Evolutionary conservation across 2,797 vertebrate genomes (phyloP).

Genomic region (Alosa sapidissima): DNA sequence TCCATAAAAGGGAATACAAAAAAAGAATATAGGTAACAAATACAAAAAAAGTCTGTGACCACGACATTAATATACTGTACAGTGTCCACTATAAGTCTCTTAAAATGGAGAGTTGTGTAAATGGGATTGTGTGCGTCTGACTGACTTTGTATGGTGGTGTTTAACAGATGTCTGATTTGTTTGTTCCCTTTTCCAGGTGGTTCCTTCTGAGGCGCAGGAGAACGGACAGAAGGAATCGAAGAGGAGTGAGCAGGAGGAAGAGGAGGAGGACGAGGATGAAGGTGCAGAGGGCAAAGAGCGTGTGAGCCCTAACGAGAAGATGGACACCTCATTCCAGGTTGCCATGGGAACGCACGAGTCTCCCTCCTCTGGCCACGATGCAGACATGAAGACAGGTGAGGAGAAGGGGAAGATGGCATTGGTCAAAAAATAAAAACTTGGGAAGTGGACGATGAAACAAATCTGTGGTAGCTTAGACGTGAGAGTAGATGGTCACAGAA

Average conservation of each 20-base stretch:
- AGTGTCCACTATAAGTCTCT: too few relatives aligned
- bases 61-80: too few relatives aligned
- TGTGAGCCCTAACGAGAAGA: conserved; percentile 59
- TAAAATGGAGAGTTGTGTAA: too few relatives aligned
- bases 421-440: too few relatives aligned
- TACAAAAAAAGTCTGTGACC: too few relatives aligned
- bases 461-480: too few relatives aligned
- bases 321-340: conserved; percentile 62
- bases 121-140: neutral
- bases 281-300: conserved; percentile 53
- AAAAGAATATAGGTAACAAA: too few relatives aligned
- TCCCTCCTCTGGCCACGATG: conserved; percentile 71
- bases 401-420: too few relatives aligned
- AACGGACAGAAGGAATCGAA: conserved; percentile 83
- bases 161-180: neutral
- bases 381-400: conserved; percentile 83
- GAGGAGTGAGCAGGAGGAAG: conserved; percentile 70
- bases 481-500: too few relatives aligned
- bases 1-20: too few relatives aligned
- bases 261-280: conserved; percentile 62
- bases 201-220: conserved; percentile 82
- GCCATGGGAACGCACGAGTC: conserved; percentile 70
- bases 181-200: conserved; percentile 69
- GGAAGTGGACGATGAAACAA: too few relatives aligned
- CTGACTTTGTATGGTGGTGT: neutral